A percentile compares a stretch with the other conserved stretches of the same genome.
Conservation (phyloP, 2,113 vertebrate genomes). For the Nesospiza acunhae region DNA sequence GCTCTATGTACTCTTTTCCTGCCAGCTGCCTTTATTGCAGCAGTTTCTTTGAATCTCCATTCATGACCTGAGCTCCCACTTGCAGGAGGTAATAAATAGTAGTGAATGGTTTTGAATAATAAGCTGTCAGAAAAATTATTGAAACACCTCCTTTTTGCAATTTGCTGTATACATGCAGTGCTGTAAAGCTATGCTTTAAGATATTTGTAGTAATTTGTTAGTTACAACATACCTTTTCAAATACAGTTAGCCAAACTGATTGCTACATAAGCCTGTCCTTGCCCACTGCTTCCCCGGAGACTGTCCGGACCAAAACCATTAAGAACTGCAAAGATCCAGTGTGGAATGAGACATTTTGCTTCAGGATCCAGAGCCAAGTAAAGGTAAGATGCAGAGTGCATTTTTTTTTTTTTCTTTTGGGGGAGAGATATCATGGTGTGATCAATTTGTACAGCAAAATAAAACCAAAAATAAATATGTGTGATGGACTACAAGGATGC, state of each 20-base stretch:
- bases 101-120: not conserved
- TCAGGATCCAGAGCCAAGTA: conserved; percentile 77
- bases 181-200: not conserved
- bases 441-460: not conserved
- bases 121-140: not conserved
- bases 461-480: not conserved
- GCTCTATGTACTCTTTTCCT: not conserved
- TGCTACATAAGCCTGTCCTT: conserved; percentile 82
- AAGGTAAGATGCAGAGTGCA: conserved; percentile 73
- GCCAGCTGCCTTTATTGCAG: not conserved
- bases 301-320: conserved; percentile 75
- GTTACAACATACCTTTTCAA: not conserved
- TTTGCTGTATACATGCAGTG: not conserved
- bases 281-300: conserved; percentile 76
- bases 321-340: conserved; percentile 77
- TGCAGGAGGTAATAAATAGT: not conserved
- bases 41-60: not conserved
- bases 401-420: not conserved
- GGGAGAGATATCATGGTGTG: not conserved
- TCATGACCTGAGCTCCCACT: not conserved
- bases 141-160: not conserved
- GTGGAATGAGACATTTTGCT: conserved; percentile 87
- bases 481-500: not conserved
- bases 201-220: not conserved
- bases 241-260: conserved; percentile 76